Conservation (phyloP, 2,888 invertebrate species). For the Exocentrus adspersus region DNA sequence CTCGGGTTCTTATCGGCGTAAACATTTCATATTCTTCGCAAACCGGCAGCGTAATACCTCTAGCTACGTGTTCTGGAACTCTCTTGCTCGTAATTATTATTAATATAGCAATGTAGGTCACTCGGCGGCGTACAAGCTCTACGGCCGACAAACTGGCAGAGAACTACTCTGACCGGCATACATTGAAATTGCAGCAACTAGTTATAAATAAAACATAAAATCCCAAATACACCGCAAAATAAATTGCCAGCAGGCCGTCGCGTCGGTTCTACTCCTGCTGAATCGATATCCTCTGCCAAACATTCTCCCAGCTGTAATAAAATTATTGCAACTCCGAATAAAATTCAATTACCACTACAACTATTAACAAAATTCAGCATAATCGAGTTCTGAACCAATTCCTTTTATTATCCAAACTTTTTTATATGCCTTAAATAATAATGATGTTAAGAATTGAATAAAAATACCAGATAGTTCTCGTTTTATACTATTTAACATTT, state of each 20-base stretch:
- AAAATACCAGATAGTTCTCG: no score
- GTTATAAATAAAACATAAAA: constrained; percentile 25
- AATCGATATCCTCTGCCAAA: constrained; percentile 23
- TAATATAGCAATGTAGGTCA: constrained; percentile 14
- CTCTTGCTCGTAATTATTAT: neutral
- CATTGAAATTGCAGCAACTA: constrained; percentile 23
- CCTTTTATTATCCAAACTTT: no score
- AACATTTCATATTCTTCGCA: constrained; percentile 1
- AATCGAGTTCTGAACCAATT: no score
- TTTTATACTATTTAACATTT: no score
- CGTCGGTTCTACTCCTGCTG: constrained; percentile 4
- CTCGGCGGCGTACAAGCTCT: constrained; percentile 1
- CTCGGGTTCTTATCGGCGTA: neutral
- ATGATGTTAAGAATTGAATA: no score
- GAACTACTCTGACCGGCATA: constrained; percentile 6
- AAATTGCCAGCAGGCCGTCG: constrained; percentile 3
- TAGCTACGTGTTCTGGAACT: neutral
- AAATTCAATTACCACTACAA: constrained; percentile 19
- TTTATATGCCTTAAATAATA: no score
- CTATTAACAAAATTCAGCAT: constrained; percentile 1
- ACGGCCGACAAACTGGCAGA: constrained; percentile 14
- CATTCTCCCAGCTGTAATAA: constrained; percentile 16
- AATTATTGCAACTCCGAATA: constrained; percentile 1
- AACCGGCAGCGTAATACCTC: neutral
- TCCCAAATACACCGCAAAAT: constrained; percentile 19